Percentiles rank a stretch among this genome's conserved stretches.
These are phyloP conservation scores for Mesodorylaimus sp. DNA, from an alignment of 2,888 invertebrate genomes.

Conservation along the genomic window DNA sequence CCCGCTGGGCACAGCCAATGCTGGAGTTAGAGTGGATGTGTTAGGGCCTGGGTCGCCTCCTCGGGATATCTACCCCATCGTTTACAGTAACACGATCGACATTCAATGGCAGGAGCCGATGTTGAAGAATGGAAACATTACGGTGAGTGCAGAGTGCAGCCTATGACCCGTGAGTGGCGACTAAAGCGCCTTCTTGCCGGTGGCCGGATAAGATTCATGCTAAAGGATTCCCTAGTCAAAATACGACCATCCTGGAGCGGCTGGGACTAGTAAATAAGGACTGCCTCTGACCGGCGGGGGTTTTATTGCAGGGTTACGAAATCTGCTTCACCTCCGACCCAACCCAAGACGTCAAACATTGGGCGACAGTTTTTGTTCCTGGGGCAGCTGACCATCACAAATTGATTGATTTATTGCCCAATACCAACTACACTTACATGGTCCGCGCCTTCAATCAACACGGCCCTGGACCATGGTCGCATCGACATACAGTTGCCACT, in stretches of 20 bases:
- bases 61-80: neutral
- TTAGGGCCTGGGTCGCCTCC: neutral
- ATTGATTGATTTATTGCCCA: slow-evolving; percentile 20
- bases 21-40: neutral
- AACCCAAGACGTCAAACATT: slow-evolving; percentile 10
- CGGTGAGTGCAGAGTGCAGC: too few species aligned
- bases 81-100: slow-evolving; percentile 18
- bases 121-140: slow-evolving; percentile 24
- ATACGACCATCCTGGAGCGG: too few species aligned
- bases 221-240: too few species aligned
- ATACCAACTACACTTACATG: slow-evolving; percentile 22
- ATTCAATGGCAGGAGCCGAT: slow-evolving; percentile 23
- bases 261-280: neutral
- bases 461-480: slow-evolving; percentile 22
- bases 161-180: too few species aligned
- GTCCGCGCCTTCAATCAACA: slow-evolving; percentile 23
- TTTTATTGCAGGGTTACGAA: neutral
- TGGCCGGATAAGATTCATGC: too few species aligned
- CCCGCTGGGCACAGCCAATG: neutral
- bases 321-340: neutral
- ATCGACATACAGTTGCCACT: slow-evolving; percentile 20
- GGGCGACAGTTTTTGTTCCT: slow-evolving; percentile 19
- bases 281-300: neutral
- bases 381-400: slow-evolving; percentile 19
- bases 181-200: too few species aligned